Evolutionary conservation across 2,797 vertebrate species (phyloP).

Genomic region (Meriones psammophilus): DNA sequence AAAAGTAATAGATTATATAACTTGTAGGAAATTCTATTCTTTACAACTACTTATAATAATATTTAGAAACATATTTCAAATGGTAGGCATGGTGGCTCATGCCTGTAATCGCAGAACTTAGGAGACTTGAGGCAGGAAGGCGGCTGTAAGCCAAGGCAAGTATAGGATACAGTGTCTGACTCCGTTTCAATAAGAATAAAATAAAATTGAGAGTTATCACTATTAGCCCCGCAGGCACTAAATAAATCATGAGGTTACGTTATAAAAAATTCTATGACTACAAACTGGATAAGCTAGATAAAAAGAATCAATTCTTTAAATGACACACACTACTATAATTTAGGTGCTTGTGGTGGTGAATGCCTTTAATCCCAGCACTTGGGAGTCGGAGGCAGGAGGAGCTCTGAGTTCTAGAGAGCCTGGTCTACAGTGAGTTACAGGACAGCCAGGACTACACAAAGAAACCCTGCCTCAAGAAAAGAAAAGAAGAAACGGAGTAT

Average conservation of each 20-base stretch:
- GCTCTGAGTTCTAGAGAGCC: too few species aligned
- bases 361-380: background rate
- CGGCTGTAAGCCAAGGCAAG: background rate
- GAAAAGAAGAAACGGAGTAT: background rate
- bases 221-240: background rate
- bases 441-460: background rate
- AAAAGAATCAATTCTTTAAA: conserved; percentile 20
- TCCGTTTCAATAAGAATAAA: background rate
- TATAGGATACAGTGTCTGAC: background rate
- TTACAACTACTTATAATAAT: conserved; percentile 3
- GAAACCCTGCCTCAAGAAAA: background rate
- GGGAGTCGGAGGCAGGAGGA: background rate
- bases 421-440: background rate
- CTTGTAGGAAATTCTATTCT: background rate
- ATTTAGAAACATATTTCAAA: conserved; percentile 51
- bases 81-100: too few species aligned
- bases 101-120: background rate
- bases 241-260: conserved; percentile 14
- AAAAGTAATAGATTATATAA: conserved; percentile 42
- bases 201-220: background rate
- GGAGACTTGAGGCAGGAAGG: background rate
- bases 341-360: background rate
- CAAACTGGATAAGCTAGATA: conserved; percentile 40
- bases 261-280: conserved; percentile 19
- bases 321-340: background rate